Percentiles rank a stretch among this genome's conserved stretches.
These are phyloP conservation scores for Mixornis gularis DNA, from an alignment of 2,113 vertebrate species.

Conservation along the genomic window DNA sequence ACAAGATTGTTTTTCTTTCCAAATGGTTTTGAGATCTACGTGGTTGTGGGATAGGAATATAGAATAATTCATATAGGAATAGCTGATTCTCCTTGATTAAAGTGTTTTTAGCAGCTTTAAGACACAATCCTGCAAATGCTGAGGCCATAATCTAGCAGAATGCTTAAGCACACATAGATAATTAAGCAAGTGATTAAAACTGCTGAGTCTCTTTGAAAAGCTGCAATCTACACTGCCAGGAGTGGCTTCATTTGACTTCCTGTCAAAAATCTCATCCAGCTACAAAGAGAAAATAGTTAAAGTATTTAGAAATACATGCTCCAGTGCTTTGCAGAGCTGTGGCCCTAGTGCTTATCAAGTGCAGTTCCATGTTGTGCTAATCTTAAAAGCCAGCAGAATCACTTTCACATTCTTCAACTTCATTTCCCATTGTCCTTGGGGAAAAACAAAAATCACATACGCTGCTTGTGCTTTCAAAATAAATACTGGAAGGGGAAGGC, in stretches of 20 bases:
- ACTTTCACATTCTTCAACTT: neutral
- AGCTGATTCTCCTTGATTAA: neutral
- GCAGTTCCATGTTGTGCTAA: neutral
- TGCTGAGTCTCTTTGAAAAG: conserved; percentile 35
- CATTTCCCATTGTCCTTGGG: neutral
- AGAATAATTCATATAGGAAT: neutral
- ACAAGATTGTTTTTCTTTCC: neutral
- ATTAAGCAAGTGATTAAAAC: conserved; percentile 45
- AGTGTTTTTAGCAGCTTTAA: neutral
- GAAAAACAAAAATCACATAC: neutral
- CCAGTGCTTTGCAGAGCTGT: neutral
- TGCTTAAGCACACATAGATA: neutral
- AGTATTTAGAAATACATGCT: conserved; percentile 29
- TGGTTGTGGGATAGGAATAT: neutral
- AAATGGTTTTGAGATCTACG: accelerated
- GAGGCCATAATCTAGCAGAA: neutral
- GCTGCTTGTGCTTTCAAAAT: neutral
- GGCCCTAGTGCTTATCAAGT: neutral
- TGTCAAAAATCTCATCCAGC: conserved; percentile 27
- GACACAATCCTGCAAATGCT: neutral
- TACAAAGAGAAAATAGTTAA: conserved; percentile 17
- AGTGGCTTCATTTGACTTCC: conserved; percentile 30
- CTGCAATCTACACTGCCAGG: conserved; percentile 1
- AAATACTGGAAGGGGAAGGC: neutral
- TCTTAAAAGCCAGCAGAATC: conserved; percentile 24